A percentile compares a stretch with the other conserved stretches of the same genome.
Evolutionary conservation across 2,797 vertebrate genomes (phyloP).

Genomic region (Enteromius afrohamiltoni): DNA sequence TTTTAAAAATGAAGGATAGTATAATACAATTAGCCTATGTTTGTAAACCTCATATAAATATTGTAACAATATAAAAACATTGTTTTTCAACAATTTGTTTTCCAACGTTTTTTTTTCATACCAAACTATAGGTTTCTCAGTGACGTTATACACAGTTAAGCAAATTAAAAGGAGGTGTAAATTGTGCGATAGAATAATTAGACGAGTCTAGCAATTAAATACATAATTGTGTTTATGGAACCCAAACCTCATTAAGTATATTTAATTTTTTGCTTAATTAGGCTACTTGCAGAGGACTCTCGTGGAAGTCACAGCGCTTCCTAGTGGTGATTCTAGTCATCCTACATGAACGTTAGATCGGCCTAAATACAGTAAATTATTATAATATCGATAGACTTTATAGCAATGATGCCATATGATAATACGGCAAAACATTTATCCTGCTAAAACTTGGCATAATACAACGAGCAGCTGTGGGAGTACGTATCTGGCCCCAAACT

Average conservation of each 20-base stretch:
- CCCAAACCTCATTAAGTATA: conserved; percentile 90
- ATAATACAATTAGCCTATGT: too few species aligned
- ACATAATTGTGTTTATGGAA: conserved; percentile 93
- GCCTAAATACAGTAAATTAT: background rate
- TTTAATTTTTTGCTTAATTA: conserved; percentile 96
- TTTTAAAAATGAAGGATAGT: background rate
- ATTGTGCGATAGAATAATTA: conserved; percentile 72
- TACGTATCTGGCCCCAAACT: background rate
- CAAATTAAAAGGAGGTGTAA: background rate
- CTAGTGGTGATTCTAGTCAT: conserved; percentile 69
- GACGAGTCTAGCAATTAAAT: conserved; percentile 81
- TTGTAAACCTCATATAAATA: background rate
- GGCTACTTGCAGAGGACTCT: conserved; percentile 78
- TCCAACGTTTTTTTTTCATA: conserved; percentile 54
- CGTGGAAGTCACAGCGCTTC: conserved; percentile 76
- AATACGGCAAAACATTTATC: background rate
- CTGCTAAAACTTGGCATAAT: background rate
- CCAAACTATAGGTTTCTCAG: background rate
- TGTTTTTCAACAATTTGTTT: conserved; percentile 57
- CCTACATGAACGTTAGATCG: background rate
- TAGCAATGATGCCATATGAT: background rate
- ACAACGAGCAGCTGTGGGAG: background rate
- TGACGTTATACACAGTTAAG: background rate
- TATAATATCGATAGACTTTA: background rate
- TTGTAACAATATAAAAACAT: background rate